These are phyloP conservation scores for Ricordea florida DNA, from an alignment of 92 coral and sea anemone genomes.

Conservation along the genomic window DNA sequence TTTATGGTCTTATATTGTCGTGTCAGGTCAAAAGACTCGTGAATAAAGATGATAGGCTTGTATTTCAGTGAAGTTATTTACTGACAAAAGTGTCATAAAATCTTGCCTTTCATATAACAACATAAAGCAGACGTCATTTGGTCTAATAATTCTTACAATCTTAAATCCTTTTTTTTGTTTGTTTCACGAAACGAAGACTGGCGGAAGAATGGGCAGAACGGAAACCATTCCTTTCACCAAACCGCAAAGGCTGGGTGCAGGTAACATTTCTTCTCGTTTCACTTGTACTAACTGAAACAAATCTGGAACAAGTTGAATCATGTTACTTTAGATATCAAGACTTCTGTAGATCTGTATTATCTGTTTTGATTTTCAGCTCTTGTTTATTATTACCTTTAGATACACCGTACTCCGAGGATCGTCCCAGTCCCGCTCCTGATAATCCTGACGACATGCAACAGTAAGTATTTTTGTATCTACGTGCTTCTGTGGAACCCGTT, in stretches of 20 bases:
- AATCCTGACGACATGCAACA: background rate
- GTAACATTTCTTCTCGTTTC: background rate
- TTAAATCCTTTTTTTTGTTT: background rate
- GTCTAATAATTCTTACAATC: no score
- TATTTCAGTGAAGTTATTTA: no score
- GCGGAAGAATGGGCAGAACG: background rate
- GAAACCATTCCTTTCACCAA: slow-evolving; percentile 5
- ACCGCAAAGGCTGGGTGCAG: slow-evolving; percentile 10
- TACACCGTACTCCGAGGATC: slow-evolving; percentile 78
- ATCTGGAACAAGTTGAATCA: background rate
- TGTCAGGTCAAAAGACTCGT: no score
- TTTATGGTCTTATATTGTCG: no score
- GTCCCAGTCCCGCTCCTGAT: slow-evolving; percentile 64
- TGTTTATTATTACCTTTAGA: slow-evolving; percentile 15
- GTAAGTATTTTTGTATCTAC: slow-evolving; percentile 1
- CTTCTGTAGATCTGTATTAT: background rate
- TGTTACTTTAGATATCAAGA: background rate
- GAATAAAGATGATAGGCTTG: no score
- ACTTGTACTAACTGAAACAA: background rate
- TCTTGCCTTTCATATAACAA: no score
- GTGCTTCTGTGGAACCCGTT: background rate
- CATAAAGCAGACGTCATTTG: no score
- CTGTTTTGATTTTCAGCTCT: background rate
- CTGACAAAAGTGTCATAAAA: no score
- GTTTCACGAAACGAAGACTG: background rate